phyloP scores from a whole-genome alignment of 2,113 vertebrate genomes.

The Crotalus horridus region DNA sequence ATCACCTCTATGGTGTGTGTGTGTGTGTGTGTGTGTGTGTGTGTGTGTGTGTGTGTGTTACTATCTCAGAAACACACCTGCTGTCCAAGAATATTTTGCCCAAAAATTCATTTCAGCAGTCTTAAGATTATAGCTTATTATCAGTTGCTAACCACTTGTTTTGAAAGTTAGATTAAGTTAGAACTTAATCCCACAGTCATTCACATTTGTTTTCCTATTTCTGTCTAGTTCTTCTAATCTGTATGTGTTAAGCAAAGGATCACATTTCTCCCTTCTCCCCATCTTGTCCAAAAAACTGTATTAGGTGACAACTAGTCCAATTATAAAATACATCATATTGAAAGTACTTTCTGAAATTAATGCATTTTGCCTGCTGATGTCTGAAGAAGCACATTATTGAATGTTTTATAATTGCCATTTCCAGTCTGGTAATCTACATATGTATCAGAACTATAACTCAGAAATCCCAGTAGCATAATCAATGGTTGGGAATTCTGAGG shows the following conservation, averaged over 20 bases:
- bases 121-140: background rate
- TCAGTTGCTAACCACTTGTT: background rate
- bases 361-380: background rate
- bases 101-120: background rate
- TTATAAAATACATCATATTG: background rate
- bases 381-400: background rate
- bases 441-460: background rate
- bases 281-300: background rate
- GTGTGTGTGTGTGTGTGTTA: background rate
- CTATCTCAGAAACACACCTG: slow-evolving; percentile 10
- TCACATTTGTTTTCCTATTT: background rate
- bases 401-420: background rate
- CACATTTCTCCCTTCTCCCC: background rate
- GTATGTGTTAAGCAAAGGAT: background rate
- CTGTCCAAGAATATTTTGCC: background rate
- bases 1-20: background rate
- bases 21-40: too few species aligned
- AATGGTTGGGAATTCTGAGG: background rate
- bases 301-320: background rate
- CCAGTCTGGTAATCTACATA: background rate
- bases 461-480: background rate
- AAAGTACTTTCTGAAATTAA: background rate
- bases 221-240: background rate
- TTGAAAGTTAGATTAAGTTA: background rate
- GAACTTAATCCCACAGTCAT: background rate